These are phyloP conservation scores for Chelonoidis abingdonii DNA, from an alignment of 2,113 vertebrate species.

Conservation along the genomic window DNA sequence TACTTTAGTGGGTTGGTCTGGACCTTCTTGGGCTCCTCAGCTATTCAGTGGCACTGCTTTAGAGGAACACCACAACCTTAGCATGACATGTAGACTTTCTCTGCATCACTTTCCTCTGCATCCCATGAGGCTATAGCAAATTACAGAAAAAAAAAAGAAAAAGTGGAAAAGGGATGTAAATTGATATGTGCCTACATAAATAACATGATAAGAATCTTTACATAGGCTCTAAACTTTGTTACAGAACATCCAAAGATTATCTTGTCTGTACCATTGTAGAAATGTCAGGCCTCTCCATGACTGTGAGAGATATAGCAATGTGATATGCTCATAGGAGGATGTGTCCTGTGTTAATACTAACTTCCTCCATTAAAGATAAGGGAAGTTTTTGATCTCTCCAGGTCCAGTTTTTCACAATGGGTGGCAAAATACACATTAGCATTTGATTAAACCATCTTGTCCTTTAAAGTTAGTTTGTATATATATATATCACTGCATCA, in stretches of 20 bases:
- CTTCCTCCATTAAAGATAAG: conserved; percentile 6
- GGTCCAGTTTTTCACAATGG: conserved; percentile 49
- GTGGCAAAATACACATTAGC: conserved; percentile 44
- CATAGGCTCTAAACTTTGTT: neutral
- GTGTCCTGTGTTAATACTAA: conserved; percentile 23
- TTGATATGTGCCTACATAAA: neutral
- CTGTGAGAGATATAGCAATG: neutral
- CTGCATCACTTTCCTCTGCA: neutral
- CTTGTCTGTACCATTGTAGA: neutral
- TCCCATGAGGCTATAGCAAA: neutral
- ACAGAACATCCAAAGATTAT: neutral
- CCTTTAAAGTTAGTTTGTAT: conserved; percentile 72
- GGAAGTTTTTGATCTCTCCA: conserved; percentile 69
- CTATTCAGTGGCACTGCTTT: neutral
- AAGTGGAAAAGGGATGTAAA: neutral
- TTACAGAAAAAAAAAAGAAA: neutral
- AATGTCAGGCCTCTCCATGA: neutral
- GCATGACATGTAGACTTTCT: neutral
- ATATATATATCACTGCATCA: conserved; percentile 2
- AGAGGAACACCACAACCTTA: neutral
- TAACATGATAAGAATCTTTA: neutral
- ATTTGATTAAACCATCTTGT: conserved; percentile 44
- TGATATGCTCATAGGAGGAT: neutral
- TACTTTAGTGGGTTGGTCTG: neutral
- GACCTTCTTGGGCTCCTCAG: neutral